Evolutionary conservation across 92 coral and sea anemone genomes (phyloP).

Genomic region (Bergia puertoricense): DNA sequence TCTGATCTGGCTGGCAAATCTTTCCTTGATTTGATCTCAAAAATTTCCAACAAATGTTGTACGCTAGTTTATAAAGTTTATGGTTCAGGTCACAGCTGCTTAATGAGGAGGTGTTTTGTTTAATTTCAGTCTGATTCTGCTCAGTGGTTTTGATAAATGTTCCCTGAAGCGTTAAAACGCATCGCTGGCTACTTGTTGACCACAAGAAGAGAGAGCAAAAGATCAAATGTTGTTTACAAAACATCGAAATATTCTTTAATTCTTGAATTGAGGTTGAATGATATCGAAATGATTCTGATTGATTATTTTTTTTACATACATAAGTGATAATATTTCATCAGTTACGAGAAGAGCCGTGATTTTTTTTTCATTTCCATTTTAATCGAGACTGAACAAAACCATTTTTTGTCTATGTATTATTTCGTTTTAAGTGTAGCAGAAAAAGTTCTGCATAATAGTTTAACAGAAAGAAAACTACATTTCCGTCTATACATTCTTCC

Average conservation of each 20-base stretch:
- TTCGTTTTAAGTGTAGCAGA: not conserved
- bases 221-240: slow-evolving; percentile 60
- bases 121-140: slow-evolving; percentile 3
- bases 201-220: slow-evolving; percentile 55
- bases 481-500: no score
- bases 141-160: slow-evolving; percentile 1
- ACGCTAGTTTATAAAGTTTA: not conserved
- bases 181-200: slow-evolving; percentile 23
- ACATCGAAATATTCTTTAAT: slow-evolving; percentile 6
- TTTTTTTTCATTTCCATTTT: not conserved
- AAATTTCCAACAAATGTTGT: not conserved
- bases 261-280: not conserved
- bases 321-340: not conserved
- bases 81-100: not conserved
- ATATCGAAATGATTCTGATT: not conserved
- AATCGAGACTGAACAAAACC: no score
- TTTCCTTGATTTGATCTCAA: not conserved
- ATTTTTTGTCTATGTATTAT: not conserved
- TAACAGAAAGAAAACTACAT: not conserved
- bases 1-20: not conserved
- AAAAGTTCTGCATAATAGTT: not conserved
- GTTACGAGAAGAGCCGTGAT: not conserved
- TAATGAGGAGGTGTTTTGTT: not conserved
- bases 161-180: not conserved
- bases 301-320: not conserved